Conservation (phyloP, 2,888 invertebrate species). For the Perizoma flavofasciatum region DNA sequence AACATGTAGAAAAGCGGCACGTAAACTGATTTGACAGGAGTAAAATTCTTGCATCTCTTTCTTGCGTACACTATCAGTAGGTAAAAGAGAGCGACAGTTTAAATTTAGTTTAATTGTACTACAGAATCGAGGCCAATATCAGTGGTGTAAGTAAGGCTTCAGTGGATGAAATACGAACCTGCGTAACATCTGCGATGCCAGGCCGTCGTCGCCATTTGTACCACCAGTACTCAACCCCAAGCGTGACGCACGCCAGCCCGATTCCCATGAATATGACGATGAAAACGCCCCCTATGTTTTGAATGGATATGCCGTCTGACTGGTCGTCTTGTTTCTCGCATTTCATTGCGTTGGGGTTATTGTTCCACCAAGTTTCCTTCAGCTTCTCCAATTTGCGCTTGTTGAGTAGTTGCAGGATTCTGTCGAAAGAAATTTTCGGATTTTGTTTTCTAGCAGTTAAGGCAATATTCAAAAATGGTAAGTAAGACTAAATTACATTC, state of each 20-base stretch:
- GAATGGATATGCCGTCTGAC: constrained; percentile 98
- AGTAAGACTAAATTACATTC: too few relatives aligned
- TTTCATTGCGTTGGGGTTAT: constrained; percentile 89
- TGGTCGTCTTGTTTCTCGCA: constrained; percentile 96
- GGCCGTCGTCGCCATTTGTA: constrained; percentile 90
- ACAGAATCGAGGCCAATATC: too few relatives aligned
- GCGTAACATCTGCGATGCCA: constrained; percentile 85
- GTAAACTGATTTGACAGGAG: too few relatives aligned
- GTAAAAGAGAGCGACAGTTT: too few relatives aligned
- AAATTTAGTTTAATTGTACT: too few relatives aligned
- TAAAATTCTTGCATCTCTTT: too few relatives aligned
- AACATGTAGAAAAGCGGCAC: too few relatives aligned
- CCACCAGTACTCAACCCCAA: constrained; percentile 98
- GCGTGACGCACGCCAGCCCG: constrained; percentile 93
- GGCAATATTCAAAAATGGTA: too few relatives aligned
- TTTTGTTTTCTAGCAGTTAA: too few relatives aligned
- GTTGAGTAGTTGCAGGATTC: constrained; percentile 96
- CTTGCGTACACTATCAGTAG: too few relatives aligned
- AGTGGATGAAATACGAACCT: constrained; percentile 58
- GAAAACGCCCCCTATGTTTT: constrained; percentile 99
- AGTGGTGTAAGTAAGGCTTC: too few relatives aligned
- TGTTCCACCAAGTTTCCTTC: constrained; percentile 98
- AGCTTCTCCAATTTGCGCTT: constrained; percentile 95
- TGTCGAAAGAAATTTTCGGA: constrained; percentile 54
- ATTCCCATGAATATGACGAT: constrained; percentile 98